phyloP scores from a whole-genome alignment of 2,113 vertebrate genomes.

The Pedionomus torquatus region DNA sequence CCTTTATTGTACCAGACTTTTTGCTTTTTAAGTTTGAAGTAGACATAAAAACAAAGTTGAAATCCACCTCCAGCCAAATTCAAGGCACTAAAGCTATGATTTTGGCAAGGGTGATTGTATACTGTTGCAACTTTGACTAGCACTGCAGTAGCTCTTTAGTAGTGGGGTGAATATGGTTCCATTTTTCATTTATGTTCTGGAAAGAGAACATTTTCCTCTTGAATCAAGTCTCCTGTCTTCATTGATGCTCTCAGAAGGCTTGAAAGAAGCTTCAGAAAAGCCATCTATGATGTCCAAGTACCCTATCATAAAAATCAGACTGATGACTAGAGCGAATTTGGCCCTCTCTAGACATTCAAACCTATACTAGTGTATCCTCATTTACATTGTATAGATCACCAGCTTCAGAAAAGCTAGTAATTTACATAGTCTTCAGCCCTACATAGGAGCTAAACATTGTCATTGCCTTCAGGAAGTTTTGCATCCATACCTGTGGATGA shows the following conservation, averaged over 20 bases:
- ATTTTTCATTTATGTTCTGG: neutral
- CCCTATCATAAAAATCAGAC: neutral
- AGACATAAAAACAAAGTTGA: slow-evolving; percentile 13
- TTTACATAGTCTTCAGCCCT: neutral
- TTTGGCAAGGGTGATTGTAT: neutral
- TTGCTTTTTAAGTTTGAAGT: slow-evolving; percentile 4
- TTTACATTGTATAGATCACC: neutral
- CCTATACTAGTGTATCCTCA: neutral
- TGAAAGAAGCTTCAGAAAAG: neutral
- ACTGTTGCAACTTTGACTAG: neutral
- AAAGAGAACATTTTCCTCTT: neutral
- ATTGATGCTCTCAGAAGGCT: neutral
- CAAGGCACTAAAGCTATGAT: neutral
- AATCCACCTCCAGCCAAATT: slow-evolving; percentile 38
- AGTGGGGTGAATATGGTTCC: neutral
- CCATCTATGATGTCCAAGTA: neutral
- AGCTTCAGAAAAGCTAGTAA: neutral
- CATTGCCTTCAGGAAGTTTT: neutral
- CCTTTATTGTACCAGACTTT: neutral
- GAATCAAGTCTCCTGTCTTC: neutral
- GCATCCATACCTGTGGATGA: neutral
- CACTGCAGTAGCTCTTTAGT: neutral
- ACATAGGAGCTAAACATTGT: neutral
- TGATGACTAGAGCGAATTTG: neutral
- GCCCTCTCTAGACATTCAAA: neutral